A percentile compares a stretch with the other conserved stretches of the same genome.
Evolutionary conservation across 2,797 vertebrate genomes (phyloP).

Genomic region (Triplophysa bombifrons): DNA sequence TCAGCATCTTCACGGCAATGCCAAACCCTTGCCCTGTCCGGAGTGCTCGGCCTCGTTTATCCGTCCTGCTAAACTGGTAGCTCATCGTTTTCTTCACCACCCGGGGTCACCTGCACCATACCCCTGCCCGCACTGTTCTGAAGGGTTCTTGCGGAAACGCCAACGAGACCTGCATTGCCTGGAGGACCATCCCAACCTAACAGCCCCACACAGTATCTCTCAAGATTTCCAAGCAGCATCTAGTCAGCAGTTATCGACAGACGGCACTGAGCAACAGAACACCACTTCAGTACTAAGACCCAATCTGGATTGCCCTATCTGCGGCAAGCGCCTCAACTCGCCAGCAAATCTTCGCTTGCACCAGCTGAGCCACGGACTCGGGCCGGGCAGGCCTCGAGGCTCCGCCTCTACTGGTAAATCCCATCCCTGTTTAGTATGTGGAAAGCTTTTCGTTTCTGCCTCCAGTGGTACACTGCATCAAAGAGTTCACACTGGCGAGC

Average conservation of each 20-base stretch:
- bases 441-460: slow-evolving; percentile 82
- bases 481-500: slow-evolving; percentile 86
- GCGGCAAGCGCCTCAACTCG: slow-evolving; percentile 83
- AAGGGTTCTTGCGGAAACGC: slow-evolving; percentile 75
- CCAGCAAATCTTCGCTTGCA: slow-evolving; percentile 80
- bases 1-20: slow-evolving; percentile 76
- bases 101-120: slow-evolving; percentile 78
- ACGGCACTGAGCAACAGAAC: slow-evolving; percentile 6
- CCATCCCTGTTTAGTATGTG: slow-evolving; percentile 79
- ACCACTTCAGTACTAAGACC: slow-evolving; percentile 34
- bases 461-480: slow-evolving; percentile 82
- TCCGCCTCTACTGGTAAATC: slow-evolving; percentile 61
- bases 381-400: slow-evolving; percentile 61
- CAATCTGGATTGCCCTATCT: slow-evolving; percentile 75
- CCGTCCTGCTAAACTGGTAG: slow-evolving; percentile 75
- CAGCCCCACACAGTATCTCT: slow-evolving; percentile 43
- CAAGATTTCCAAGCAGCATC: slow-evolving; percentile 17
- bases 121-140: slow-evolving; percentile 75
- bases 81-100: slow-evolving; percentile 77
- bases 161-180: slow-evolving; percentile 75
- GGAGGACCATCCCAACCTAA: slow-evolving; percentile 65
- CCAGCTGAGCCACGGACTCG: slow-evolving; percentile 71
- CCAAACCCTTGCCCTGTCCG: slow-evolving; percentile 69
- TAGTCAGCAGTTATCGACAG: not conserved
- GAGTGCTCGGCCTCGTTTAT: slow-evolving; percentile 79